Evolutionary conservation across 2,797 vertebrate species (phyloP).

Genomic region (Semaprochilodus insignis): DNA sequence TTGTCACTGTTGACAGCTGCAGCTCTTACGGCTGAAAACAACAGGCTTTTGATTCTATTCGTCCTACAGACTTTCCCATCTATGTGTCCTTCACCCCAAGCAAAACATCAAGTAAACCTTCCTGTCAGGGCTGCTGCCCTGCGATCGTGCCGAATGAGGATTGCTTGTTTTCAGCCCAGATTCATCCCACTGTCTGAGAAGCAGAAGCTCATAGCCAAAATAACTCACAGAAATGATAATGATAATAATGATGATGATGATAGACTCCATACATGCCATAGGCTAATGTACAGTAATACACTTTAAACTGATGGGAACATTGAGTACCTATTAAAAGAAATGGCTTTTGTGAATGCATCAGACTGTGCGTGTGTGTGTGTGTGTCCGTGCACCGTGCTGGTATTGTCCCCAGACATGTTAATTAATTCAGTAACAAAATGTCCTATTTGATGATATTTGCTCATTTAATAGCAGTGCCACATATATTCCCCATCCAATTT

Average conservation of each 20-base stretch:
- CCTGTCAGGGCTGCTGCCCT: neutral
- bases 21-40: neutral
- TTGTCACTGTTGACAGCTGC: neutral
- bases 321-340: slow-evolving; percentile 47
- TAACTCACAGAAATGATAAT: slow-evolving; percentile 33
- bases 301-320: slow-evolving; percentile 35
- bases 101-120: neutral
- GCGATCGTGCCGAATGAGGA: neutral
- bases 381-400: neutral
- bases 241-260: slow-evolving; percentile 39
- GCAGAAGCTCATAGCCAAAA: slow-evolving; percentile 27
- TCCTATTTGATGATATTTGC: slow-evolving; percentile 24
- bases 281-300: slow-evolving; percentile 38
- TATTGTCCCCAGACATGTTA: slow-evolving; percentile 28
- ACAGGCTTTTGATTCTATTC: neutral
- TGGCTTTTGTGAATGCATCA: slow-evolving; percentile 29
- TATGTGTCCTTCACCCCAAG: neutral
- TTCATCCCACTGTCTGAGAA: slow-evolving; percentile 12
- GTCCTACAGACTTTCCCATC: neutral
- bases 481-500: slow-evolving; percentile 17
- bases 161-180: slow-evolving; percentile 19
- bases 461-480: slow-evolving; percentile 13
- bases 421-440: slow-evolving; percentile 38
- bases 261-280: slow-evolving; percentile 39
- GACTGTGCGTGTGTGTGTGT: slow-evolving; percentile 3